Base-by-base conservation (phyloP, 1,140 invertebrate species). In the Delia radicum region DNA sequence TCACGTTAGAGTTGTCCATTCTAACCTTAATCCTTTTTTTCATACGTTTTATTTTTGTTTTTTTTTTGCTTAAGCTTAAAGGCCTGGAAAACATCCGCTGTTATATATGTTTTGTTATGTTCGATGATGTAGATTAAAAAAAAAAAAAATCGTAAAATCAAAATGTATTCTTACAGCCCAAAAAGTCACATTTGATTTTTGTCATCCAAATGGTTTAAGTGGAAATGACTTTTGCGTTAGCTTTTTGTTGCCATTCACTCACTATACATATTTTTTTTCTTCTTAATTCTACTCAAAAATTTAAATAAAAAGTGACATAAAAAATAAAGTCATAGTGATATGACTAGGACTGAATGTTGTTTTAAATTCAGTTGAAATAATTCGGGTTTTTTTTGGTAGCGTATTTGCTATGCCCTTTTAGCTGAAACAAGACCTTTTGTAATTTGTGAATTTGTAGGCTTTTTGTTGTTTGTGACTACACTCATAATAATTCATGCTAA, bases 161-260 rank as follows among this genome's bases (percentile, higher is more conserved):
- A 33, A 33, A 33, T 33, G 31, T 33, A 33, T 4, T 33, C 37
- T 42, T 42, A 15, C 37, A 42, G 37, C 37, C 37, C n/a, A 65
- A 65, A 65, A 65, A 65, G 62, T 65, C 62, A 65, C 62, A 65
- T 65, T 65, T 65, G 62, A 65, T 65, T 29, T 55, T 65, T 31
- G 26, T n/a, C 27, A 27, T 65, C 26, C 28, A 65, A 65, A 65
- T 15, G 37, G 62, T 65, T 12, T 65, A 29, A 65, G 62, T 29
- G 27, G 26, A 65, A 65, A 65, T 65, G 62, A 65, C 62, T 65
- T 65, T 65, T 65, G 27, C 27, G 62, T 65, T 65, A 10, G 37
- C n/a, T 42, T 13, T 42, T 42, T 42, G 37, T 42, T n/a, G n/a
- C n/a, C n/a, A n/a, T n/a, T n/a, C n/a, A n/a, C n/a, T n/a, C n/a